These are phyloP conservation scores for Parotocinclus haroldoi DNA, from an alignment of 2,797 vertebrate species.

Conservation along the genomic window DNA sequence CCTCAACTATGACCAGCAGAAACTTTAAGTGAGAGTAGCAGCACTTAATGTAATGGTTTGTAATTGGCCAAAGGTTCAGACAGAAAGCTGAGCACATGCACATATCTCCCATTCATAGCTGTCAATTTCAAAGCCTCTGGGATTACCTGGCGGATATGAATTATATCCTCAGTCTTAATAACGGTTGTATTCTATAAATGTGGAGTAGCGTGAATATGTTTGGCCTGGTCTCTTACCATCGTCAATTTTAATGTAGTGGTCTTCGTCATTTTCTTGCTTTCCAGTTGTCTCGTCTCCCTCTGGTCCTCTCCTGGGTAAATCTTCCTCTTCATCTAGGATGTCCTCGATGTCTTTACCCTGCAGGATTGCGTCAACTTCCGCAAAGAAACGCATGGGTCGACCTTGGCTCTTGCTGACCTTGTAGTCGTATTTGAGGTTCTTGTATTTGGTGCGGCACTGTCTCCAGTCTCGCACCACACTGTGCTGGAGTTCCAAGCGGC, in stretches of 20 bases:
- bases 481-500: slow-evolving; percentile 77
- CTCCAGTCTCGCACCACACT: slow-evolving; percentile 89
- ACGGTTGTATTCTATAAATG: too few species aligned
- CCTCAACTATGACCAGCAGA: too few species aligned
- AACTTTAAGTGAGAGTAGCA: too few species aligned
- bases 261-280: slow-evolving; percentile 44
- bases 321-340: slow-evolving; percentile 47
- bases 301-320: slow-evolving; percentile 46
- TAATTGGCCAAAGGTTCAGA: too few species aligned
- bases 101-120: too few species aligned
- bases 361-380: slow-evolving; percentile 83
- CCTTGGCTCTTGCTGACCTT: slow-evolving; percentile 76
- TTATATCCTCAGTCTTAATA: too few species aligned
- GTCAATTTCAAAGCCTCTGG: too few species aligned
- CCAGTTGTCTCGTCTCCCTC: slow-evolving; percentile 35
- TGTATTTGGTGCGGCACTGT: slow-evolving; percentile 89
- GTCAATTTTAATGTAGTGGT: slow-evolving; percentile 69
- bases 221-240: slow-evolving; percentile 59
- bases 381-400: slow-evolving; percentile 86
- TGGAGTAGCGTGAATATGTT: too few species aligned
- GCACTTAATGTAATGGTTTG: too few species aligned
- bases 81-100: too few species aligned
- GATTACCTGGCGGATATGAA: too few species aligned
- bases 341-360: slow-evolving; percentile 67
- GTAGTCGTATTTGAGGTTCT: slow-evolving; percentile 90